These are phyloP conservation scores for Calliopsis andreniformis DNA, from an alignment of 1,140 invertebrate genomes.

Conservation along the genomic window DNA sequence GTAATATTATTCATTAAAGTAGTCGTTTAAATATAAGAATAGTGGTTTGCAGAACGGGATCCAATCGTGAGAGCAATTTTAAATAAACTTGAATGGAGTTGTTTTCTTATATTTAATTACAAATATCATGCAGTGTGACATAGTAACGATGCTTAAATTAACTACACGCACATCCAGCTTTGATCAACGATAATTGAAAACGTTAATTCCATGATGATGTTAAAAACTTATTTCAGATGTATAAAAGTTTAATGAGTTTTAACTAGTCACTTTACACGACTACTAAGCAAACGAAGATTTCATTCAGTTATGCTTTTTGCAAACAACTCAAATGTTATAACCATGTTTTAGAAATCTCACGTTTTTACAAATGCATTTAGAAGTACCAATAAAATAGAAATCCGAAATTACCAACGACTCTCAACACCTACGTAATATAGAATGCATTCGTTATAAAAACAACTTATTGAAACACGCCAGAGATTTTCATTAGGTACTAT, in stretches of 20 bases:
- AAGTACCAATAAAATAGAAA: neutral
- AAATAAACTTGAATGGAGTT: neutral
- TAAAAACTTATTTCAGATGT: neutral
- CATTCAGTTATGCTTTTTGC: neutral
- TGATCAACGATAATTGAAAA: slow-evolving; percentile 47
- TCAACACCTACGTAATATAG: neutral
- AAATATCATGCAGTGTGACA: slow-evolving; percentile 14
- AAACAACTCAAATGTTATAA: neutral
- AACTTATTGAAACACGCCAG: neutral
- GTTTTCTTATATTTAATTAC: too few relatives aligned
- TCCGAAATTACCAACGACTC: neutral
- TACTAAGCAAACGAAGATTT: neutral
- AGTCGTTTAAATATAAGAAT: too few relatives aligned
- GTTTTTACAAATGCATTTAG: neutral
- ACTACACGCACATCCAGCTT: slow-evolving; percentile 45
- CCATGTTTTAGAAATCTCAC: neutral
- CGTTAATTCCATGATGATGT: neutral
- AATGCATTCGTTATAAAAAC: neutral
- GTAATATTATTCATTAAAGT: too few relatives aligned
- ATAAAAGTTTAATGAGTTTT: neutral
- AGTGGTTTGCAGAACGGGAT: too few relatives aligned
- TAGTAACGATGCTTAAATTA: slow-evolving; percentile 9
- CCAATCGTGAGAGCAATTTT: neutral
- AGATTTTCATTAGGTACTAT: slow-evolving; percentile 13
- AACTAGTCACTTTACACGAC: neutral